phyloP scores from a whole-genome alignment of 2,888 invertebrate genomes.

The Dione vanillae region DNA sequence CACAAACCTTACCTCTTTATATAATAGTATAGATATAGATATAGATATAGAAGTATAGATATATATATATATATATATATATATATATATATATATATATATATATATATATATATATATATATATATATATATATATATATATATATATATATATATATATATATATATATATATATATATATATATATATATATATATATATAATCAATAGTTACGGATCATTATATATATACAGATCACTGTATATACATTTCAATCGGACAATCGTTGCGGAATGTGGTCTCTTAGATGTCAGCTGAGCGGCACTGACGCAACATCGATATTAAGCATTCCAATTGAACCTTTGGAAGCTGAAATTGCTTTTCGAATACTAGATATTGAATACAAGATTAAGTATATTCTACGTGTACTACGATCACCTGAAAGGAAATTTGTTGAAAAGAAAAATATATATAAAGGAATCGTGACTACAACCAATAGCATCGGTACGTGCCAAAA shows the following conservation, averaged over 20 bases:
- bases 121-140: no score
- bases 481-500: background rate
- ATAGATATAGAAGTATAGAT: no score
- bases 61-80: no score
- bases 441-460: background rate
- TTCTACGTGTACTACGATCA: background rate
- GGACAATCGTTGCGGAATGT: background rate
- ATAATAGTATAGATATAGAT: no score
- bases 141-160: no score
- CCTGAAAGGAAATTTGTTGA: constrained; percentile 2
- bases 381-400: constrained; percentile 9
- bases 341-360: constrained; percentile 1
- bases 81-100: no score
- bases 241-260: background rate
- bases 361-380: constrained; percentile 5
- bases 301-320: constrained; percentile 8
- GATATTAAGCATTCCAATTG: constrained; percentile 12
- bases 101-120: no score
- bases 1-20: no score
- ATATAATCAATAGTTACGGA: no score
- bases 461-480: constrained; percentile 1
- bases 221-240: no score
- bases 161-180: no score
- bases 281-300: background rate
- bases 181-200: no score